These are phyloP conservation scores for Notothenia rossii DNA, from an alignment of 2,113 vertebrate genomes.

Conservation along the genomic window DNA sequence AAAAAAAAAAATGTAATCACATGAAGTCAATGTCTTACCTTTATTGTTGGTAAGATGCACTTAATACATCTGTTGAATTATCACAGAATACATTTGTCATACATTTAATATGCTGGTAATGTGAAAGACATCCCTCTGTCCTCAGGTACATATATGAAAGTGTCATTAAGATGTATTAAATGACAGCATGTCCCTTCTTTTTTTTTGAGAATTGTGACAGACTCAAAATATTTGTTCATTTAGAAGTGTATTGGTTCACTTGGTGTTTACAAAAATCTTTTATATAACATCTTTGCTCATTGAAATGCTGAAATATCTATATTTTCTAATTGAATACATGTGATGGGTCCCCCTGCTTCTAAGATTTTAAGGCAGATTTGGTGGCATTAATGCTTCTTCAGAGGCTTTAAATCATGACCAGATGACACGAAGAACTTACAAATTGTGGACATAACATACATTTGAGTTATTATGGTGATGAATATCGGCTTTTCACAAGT, in stretches of 20 bases:
- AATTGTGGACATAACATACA: background rate
- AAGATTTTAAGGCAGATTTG: background rate
- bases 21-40: constrained; percentile 14
- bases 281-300: background rate
- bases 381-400: background rate
- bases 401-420: background rate
- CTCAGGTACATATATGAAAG: background rate
- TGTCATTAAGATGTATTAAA: background rate
- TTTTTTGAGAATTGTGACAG: too few species aligned
- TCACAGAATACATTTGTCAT: constrained; percentile 12
- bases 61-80: background rate
- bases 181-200: background rate
- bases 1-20: too few species aligned
- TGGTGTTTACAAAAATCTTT: background rate
- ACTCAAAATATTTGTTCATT: too few species aligned
- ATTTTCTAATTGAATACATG: background rate
- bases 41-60: constrained; percentile 11
- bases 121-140: constrained; percentile 1
- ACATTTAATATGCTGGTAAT: constrained; percentile 16
- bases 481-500: background rate
- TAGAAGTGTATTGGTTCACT: background rate
- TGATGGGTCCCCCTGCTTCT: background rate
- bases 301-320: constrained; percentile 1
- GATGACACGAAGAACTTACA: background rate
- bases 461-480: background rate